Evolutionary conservation across 2,888 invertebrate species (phyloP).

Genomic region (Lacanobia wlatinum): DNA sequence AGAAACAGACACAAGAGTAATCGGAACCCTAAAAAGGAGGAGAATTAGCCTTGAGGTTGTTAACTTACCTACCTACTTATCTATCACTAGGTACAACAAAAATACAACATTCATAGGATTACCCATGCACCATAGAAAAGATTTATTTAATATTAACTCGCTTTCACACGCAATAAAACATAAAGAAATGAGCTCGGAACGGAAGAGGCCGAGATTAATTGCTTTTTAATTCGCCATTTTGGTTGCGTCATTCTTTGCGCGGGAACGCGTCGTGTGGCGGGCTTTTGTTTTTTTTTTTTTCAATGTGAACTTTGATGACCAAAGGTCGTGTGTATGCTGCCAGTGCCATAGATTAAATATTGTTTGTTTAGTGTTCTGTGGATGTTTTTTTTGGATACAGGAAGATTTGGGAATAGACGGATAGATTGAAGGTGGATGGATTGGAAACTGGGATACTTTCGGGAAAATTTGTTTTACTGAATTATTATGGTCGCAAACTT

Average conservation of each 20-base stretch:
- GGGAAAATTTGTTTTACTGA: no score
- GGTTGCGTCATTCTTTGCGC: constrained; percentile 74
- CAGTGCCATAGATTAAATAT: constrained; percentile 19
- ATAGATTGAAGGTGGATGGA: no score
- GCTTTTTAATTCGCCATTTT: constrained; percentile 88
- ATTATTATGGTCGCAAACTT: no score
- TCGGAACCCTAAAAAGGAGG: no score
- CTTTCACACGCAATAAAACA: constrained; percentile 84
- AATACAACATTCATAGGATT: constrained; percentile 27
- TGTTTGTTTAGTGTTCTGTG: constrained; percentile 4
- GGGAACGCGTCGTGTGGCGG: constrained; percentile 56
- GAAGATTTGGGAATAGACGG: no score
- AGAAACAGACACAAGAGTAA: no score
- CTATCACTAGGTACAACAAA: neutral
- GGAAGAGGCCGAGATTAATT: constrained; percentile 83
- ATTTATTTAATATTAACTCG: constrained; percentile 81
- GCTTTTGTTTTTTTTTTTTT: constrained; percentile 51
- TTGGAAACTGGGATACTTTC: no score
- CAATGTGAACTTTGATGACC: constrained; percentile 47
- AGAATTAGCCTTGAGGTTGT: no score
- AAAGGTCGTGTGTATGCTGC: constrained; percentile 41
- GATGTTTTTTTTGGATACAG: neutral
- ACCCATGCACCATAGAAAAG: constrained; percentile 59
- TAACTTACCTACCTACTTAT: no score
- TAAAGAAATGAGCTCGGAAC: constrained; percentile 73